A percentile compares a stretch with the other conserved stretches of the same genome.
Conservation (phyloP, 2,888 invertebrate genomes). For the Melanostoma mellinum region DNA sequence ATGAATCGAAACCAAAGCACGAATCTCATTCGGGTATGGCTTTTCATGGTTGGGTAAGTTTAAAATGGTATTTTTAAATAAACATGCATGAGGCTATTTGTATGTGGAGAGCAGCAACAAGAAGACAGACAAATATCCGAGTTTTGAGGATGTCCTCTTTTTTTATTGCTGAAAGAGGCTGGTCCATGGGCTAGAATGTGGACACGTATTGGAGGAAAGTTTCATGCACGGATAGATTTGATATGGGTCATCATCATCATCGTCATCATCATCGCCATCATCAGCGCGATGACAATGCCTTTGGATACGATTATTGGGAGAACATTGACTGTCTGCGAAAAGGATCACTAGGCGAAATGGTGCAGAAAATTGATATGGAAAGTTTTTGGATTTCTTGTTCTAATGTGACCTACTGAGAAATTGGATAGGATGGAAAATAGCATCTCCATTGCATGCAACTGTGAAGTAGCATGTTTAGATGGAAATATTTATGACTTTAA, state of each 20-base stretch:
- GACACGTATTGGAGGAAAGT: constrained; percentile 3
- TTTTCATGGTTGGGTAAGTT: constrained; percentile 37
- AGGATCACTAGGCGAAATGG: constrained; percentile 26
- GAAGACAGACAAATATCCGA: constrained; percentile 2
- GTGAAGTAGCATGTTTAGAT: too few relatives aligned
- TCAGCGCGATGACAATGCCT: background rate
- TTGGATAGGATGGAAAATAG: too few relatives aligned
- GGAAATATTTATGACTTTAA: too few relatives aligned
- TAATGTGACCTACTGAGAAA: too few relatives aligned
- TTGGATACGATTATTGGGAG: constrained; percentile 7
- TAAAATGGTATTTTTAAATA: constrained; percentile 11
- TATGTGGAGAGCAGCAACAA: background rate
- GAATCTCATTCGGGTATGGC: constrained; percentile 17
- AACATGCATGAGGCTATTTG: background rate
- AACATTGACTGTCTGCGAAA: constrained; percentile 35
- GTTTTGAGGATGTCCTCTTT: constrained; percentile 5
- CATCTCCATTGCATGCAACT: too few relatives aligned
- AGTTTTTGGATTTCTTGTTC: background rate
- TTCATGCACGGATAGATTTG: constrained; percentile 13
- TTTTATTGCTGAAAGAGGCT: background rate
- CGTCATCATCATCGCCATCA: background rate
- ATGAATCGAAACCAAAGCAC: constrained; percentile 35
- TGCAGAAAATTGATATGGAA: constrained; percentile 14
- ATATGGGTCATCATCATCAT: constrained; percentile 22
- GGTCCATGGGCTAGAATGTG: background rate